phyloP scores from a whole-genome alignment of 2,888 invertebrate genomes.

The Rhopalosiphum nymphaeae region DNA sequence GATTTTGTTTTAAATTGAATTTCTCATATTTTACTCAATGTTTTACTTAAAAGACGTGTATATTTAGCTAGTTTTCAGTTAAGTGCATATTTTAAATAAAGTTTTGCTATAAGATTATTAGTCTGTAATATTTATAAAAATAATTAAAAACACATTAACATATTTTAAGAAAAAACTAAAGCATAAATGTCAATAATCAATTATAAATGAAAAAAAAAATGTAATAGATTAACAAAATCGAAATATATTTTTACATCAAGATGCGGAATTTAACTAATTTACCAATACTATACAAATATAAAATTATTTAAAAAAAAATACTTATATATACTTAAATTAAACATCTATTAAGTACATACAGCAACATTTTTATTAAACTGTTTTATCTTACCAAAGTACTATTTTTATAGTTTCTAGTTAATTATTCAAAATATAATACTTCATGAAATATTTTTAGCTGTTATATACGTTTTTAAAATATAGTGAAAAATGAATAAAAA shows the following conservation, averaged over 20 bases:
- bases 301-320: neutral
- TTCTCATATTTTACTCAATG: neutral
- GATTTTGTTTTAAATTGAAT: neutral
- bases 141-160: neutral
- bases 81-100: neutral
- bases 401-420: neutral
- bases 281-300: neutral
- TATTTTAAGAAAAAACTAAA: neutral
- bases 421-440: neutral
- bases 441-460: neutral
- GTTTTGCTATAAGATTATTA: neutral
- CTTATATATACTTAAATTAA: neutral
- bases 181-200: neutral
- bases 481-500: neutral
- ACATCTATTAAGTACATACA: neutral
- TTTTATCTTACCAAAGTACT: neutral
- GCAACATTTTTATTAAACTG: neutral
- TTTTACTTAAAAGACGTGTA: neutral
- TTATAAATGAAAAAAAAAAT: neutral
- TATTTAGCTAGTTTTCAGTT: neutral
- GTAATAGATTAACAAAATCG: neutral
- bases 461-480: neutral
- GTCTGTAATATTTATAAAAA: neutral
- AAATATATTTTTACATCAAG: neutral
- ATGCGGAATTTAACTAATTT: neutral